phyloP scores from a whole-genome alignment of 2,113 vertebrate genomes.

The Ceyx margarethae region DNA sequence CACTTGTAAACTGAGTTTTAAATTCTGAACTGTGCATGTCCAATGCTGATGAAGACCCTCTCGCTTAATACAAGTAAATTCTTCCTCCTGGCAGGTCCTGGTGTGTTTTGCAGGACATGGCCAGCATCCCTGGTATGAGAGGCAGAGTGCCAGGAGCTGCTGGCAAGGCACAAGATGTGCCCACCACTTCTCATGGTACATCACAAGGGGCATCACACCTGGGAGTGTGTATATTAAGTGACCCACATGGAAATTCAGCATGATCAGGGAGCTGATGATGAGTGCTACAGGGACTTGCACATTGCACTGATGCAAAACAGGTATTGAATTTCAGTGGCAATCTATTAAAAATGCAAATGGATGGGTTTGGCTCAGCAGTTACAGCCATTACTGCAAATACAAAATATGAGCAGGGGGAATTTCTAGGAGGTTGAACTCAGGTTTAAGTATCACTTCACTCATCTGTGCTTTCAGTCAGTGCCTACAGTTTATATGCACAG shows the following conservation, averaged over 20 bases:
- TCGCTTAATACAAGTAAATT: not conserved
- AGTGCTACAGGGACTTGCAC: not conserved
- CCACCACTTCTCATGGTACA: not conserved
- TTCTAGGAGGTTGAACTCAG: not conserved
- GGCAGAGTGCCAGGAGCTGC: accelerated
- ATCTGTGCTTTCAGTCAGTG: not conserved
- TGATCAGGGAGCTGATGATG: accelerated
- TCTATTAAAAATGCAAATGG: not conserved
- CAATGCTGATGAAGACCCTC: not conserved
- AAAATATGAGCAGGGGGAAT: not conserved
- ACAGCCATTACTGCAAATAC: not conserved
- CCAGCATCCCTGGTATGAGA: not conserved
- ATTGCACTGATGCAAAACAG: not conserved
- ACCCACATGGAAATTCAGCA: not conserved
- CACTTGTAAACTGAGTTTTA: not conserved
- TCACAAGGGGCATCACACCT: accelerated
- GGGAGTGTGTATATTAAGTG: not conserved
- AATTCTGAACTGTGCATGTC: not conserved
- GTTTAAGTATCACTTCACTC: not conserved
- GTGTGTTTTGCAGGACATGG: not conserved
- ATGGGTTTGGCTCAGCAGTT: not conserved
- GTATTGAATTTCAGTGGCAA: not conserved
- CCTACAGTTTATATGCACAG: not conserved
- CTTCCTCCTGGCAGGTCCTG: not conserved
- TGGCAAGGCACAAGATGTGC: not conserved